Percentiles rank a stretch among this genome's conserved stretches.
Conservation (phyloP, 53 echinoderm and acorn worm species). For the Crossaster papposus region DNA sequence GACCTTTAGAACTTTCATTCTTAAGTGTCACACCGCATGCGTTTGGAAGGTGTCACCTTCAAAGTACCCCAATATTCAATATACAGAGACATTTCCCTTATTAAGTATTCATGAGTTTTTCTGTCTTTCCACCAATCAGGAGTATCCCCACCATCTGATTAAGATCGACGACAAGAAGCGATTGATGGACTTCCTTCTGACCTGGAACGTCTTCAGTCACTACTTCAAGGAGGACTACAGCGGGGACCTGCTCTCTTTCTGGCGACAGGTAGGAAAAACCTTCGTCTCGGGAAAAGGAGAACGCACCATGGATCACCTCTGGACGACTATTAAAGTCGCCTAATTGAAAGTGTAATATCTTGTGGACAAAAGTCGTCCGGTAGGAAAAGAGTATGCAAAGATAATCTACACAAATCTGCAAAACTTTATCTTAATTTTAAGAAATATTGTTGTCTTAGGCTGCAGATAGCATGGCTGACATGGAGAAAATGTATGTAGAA, state of each 20-base stretch:
- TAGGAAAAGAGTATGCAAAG: too few relatives aligned
- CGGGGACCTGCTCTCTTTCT: constrained; percentile 71
- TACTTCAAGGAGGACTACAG: constrained; percentile 73
- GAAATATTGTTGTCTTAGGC: constrained; percentile 59
- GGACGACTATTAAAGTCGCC: too few relatives aligned
- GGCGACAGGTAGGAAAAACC: constrained; percentile 74
- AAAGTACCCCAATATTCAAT: constrained; percentile 44
- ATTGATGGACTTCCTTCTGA: constrained; percentile 62
- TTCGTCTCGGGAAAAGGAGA: too few relatives aligned
- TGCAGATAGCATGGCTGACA: constrained; percentile 46
- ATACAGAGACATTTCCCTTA: background rate
- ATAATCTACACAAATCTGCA: background rate
- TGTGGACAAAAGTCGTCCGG: too few relatives aligned
- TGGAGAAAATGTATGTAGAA: constrained; percentile 58
- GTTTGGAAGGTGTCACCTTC: constrained; percentile 66
- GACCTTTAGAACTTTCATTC: too few relatives aligned
- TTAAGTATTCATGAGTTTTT: background rate
- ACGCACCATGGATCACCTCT: too few relatives aligned
- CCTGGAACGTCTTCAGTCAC: constrained; percentile 77
- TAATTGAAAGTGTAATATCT: too few relatives aligned
- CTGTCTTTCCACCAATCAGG: constrained; percentile 36
- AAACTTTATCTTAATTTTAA: background rate
- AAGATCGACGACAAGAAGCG: constrained; percentile 73
- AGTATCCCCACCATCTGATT: constrained; percentile 81
- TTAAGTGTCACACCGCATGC: too few relatives aligned